Percentiles rank a stretch among this genome's conserved stretches.
phyloP scores from a whole-genome alignment of 2,113 vertebrate species.

The Lonchura striata region DNA sequence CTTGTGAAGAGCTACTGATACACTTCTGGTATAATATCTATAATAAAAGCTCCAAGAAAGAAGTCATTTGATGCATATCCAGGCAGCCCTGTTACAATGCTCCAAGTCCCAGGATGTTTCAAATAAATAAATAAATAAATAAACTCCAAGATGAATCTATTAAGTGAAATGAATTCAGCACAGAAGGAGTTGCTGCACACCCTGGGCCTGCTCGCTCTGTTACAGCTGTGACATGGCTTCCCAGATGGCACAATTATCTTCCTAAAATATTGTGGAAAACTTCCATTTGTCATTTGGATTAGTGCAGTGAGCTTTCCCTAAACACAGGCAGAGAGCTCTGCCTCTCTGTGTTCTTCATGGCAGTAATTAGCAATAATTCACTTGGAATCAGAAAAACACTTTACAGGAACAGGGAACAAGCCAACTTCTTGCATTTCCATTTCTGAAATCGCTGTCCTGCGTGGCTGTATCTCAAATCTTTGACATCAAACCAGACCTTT shows the following conservation, averaged over 20 bases:
- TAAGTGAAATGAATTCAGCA: constrained; percentile 30
- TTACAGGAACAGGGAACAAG: background rate
- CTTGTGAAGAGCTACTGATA: background rate
- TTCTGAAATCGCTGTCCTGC: background rate
- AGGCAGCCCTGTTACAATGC: background rate
- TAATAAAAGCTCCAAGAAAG: background rate
- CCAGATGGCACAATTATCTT: constrained; percentile 63
- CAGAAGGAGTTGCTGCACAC: constrained; percentile 38
- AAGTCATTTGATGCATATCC: background rate
- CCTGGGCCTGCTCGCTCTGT: background rate
- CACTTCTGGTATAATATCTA: background rate
- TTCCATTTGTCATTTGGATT: constrained; percentile 56
- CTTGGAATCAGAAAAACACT: constrained; percentile 8
- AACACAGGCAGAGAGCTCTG: constrained; percentile 26
- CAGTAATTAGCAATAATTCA: constrained; percentile 46
- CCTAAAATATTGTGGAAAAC: constrained; percentile 59
- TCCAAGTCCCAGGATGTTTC: background rate
- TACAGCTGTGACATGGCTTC: constrained; percentile 47
- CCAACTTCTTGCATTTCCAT: background rate
- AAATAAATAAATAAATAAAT: background rate
- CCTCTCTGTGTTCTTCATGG: background rate
- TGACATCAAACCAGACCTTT: background rate
- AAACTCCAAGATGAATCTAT: background rate
- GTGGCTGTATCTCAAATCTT: background rate
- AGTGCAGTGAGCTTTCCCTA: constrained; percentile 14